Base-by-base conservation (phyloP, 35 echinoderm and acorn worm genomes). In the Stichopus chloronotus region DNA sequence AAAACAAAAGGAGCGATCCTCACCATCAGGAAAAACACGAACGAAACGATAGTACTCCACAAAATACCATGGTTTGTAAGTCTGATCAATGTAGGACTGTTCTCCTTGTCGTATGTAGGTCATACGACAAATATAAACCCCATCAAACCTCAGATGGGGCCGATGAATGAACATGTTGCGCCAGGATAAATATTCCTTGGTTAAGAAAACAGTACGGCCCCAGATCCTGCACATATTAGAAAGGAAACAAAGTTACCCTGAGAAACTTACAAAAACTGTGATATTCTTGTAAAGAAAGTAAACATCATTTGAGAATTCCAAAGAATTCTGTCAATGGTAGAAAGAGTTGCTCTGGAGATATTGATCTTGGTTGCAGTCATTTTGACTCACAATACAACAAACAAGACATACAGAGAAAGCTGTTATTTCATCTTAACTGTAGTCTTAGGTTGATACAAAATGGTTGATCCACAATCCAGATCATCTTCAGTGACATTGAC, bases 21-120 rank as follows among this genome's bases (percentile, higher is more conserved):
- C 78, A 96, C 97, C 97, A 96, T 98, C 97, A 17, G 95, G 87
- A 90, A 98, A 98, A 16, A 96, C 82, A 54, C 97, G 59, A 76
- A 98, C 87, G 25, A 90, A 99, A 17, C 97, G 79, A 65, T 96
- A 96, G 61, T 99, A 99, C 72, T 99, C 97, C 30, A 99, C 97
- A 10, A 96, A 56, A 78, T 96, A 94, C 93, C 93, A 96, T 2
- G 93, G 91, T 84, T 68, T 79, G 76, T 96, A 96, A 57, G 94
- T 94, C 20, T 78, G 72, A 91, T 99, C 95, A 8, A 96, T 87
- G 55, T 63, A 82, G 19, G 94, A 91, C 9, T 93, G 81, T 85
- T 96, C 95, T 59, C 97, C 97, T 58, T 96, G 93, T 5, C 97
- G 61, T 71, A 96, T 63, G 83, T 96, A 99, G 6, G 95, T 88